Evolutionary conservation across 2,888 invertebrate genomes (phyloP).

Genomic region (Acholoe squamosa): DNA sequence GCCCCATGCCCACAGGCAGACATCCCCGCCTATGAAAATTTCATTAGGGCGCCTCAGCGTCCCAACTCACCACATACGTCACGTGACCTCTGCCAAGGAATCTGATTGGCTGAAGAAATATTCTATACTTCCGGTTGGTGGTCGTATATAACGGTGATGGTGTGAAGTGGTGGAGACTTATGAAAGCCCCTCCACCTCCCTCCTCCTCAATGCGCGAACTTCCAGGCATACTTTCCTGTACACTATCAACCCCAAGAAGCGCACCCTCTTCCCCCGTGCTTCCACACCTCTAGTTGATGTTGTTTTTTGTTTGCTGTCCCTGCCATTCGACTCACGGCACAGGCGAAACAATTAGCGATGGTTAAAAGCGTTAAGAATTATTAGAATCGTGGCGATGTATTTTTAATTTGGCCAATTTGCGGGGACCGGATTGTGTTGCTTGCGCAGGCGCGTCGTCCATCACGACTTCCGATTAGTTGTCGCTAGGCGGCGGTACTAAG

Average conservation of each 20-base stretch:
- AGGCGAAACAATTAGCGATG: slow-evolving; percentile 40
- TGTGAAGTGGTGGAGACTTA: slow-evolving; percentile 7
- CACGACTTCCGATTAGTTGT: slow-evolving; percentile 26
- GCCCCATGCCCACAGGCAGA: neutral
- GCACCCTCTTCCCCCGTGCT: neutral
- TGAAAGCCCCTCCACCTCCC: neutral
- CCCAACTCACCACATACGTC: slow-evolving; percentile 9
- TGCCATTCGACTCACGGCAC: neutral
- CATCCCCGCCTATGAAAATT: slow-evolving; percentile 24
- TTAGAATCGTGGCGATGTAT: slow-evolving; percentile 40
- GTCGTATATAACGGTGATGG: slow-evolving; percentile 8
- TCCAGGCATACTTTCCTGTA: neutral
- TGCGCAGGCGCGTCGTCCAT: neutral
- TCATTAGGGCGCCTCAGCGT: slow-evolving; percentile 38
- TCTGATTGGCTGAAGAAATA: slow-evolving; percentile 49
- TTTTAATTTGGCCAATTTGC: slow-evolving; percentile 56
- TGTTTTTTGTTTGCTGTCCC: neutral
- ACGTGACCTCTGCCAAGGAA: slow-evolving; percentile 41
- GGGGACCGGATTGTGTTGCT: neutral
- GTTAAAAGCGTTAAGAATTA: slow-evolving; percentile 47
- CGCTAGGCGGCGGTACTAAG: neutral
- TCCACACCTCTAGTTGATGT: neutral
- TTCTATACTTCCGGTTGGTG: slow-evolving; percentile 34
- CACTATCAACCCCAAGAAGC: neutral
- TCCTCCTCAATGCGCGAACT: neutral